Base-by-base conservation (phyloP, 2,888 invertebrate species). In the Eilema depressum region DNA sequence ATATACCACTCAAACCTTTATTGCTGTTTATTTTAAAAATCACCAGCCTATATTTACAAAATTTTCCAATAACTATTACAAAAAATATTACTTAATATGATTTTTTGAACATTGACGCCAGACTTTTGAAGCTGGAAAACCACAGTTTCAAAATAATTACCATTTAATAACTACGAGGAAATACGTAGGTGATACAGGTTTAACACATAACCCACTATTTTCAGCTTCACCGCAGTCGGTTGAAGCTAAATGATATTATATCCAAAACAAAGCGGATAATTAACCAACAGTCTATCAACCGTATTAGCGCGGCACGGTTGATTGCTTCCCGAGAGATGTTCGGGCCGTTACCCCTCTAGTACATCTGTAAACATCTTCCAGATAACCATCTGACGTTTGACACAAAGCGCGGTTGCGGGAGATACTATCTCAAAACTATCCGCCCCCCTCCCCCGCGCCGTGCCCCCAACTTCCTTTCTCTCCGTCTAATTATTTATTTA, bases 371-470 rank as follows among this genome's bases (percentile, higher is more conserved):
- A 95, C 94, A 94, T 95, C 93, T 93, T 86, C 85, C 75, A 88
- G 95, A 95, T 95, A 93, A 91, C 71, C 85, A 95, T 95, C 95
- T 94, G 95, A 94, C 95, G 94, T 93, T 94, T 95, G 95, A 94
- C 95, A 95, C 95, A 95, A 95, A 95, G 94, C 94, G 93, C 93
- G 94, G 93, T 92, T 92, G 92, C 92, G 86, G 84, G 86, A 89
- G 94, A 95, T 95, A 90, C 81, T 87, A 95, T 95, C 95, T 93
- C 89, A 82, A 91, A 93, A 94, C 94, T 93, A 93, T 93, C 90
- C 87, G 88, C 86, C 85, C 65, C 63, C 88, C 85, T 59, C 17
- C 88, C 86, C 85, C 86, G 81, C 88, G 84, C 85, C 84, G 83
- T 86, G 72, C 83, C 78, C 83, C 86, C 82, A 74, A 88, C 91